A percentile compares a stretch with the other conserved stretches of the same genome.
phyloP scores from a whole-genome alignment of 2,888 invertebrate species.

The Orthosia incerta region DNA sequence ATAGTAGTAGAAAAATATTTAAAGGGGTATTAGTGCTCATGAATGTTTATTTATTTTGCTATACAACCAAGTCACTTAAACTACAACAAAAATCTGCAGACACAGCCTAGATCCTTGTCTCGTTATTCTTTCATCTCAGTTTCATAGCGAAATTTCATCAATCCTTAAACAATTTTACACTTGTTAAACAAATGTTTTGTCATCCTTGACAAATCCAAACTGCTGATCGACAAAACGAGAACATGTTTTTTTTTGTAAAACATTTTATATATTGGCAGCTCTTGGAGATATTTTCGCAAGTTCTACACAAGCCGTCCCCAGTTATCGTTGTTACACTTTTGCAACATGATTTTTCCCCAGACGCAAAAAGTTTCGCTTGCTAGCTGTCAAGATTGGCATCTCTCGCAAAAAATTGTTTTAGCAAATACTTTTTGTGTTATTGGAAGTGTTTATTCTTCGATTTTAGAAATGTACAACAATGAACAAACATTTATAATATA shows the following conservation, averaged over 20 bases:
- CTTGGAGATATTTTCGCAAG: slow-evolving; percentile 37
- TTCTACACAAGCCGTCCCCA: slow-evolving; percentile 26
- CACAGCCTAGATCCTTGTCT: no score
- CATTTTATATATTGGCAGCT: slow-evolving; percentile 36
- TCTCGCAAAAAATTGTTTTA: slow-evolving; percentile 31
- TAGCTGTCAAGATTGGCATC: slow-evolving; percentile 46
- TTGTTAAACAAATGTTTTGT: neutral
- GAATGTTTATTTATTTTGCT: neutral
- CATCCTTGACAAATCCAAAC: slow-evolving; percentile 6
- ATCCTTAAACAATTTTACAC: neutral
- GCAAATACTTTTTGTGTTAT: slow-evolving; percentile 27
- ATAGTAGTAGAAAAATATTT: neutral
- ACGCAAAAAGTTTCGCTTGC: slow-evolving; percentile 48
- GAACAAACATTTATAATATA: neutral
- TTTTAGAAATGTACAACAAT: no score
- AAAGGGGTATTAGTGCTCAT: neutral
- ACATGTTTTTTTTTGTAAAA: neutral
- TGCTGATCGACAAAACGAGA: slow-evolving; percentile 20
- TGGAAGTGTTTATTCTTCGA: slow-evolving; percentile 23
- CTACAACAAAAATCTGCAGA: no score
- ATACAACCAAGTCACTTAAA: neutral
- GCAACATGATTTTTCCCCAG: slow-evolving; percentile 51
- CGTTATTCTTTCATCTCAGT: no score
- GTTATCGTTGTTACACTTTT: slow-evolving; percentile 53
- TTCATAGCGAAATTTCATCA: neutral